Evolutionary conservation across 2,797 vertebrate genomes (phyloP).

Genomic region (Melanotaenia parkinsoni): DNA sequence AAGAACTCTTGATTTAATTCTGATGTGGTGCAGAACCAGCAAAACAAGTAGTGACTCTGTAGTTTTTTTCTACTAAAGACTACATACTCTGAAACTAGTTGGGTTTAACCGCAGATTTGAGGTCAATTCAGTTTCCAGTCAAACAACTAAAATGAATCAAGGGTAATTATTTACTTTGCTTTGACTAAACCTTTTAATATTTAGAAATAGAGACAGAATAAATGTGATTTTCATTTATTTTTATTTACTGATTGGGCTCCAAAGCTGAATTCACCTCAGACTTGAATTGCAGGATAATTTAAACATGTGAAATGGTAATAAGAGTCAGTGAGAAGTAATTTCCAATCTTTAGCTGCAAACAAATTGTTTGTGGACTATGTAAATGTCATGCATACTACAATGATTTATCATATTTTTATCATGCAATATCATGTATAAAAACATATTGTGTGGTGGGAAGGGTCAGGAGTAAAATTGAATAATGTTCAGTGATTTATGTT

Average conservation of each 20-base stretch:
- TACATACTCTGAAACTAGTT: constrained; percentile 60
- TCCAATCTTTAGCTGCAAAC: constrained; percentile 49
- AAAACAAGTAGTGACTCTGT: constrained; percentile 79
- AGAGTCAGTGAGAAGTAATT: constrained; percentile 60
- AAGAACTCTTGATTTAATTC: constrained; percentile 81
- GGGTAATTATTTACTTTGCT: constrained; percentile 39
- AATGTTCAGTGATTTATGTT: constrained; percentile 73
- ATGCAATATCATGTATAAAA: constrained; percentile 79
- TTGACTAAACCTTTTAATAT: constrained; percentile 56
- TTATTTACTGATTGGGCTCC: constrained; percentile 33
- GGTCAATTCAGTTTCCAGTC: constrained; percentile 71
- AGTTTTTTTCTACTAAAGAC: constrained; percentile 77
- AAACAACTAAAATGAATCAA: constrained; percentile 14
- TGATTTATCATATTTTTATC: constrained; percentile 73
- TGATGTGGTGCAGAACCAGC: constrained; percentile 82
- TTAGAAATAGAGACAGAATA: constrained; percentile 5
- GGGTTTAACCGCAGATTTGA: constrained; percentile 58
- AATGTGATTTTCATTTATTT: constrained; percentile 16
- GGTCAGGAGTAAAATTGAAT: constrained; percentile 42
- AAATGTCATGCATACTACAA: constrained; percentile 72
- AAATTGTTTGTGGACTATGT: constrained; percentile 66
- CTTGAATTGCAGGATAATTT: constrained; percentile 34
- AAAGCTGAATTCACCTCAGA: constrained; percentile 71
- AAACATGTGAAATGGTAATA: constrained; percentile 33
- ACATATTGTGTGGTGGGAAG: constrained; percentile 50